Evolutionary conservation across 2,797 vertebrate species (phyloP), one percentile per base, ranked within the genome.

Genomic region (Artibeus lituratus): DNA sequence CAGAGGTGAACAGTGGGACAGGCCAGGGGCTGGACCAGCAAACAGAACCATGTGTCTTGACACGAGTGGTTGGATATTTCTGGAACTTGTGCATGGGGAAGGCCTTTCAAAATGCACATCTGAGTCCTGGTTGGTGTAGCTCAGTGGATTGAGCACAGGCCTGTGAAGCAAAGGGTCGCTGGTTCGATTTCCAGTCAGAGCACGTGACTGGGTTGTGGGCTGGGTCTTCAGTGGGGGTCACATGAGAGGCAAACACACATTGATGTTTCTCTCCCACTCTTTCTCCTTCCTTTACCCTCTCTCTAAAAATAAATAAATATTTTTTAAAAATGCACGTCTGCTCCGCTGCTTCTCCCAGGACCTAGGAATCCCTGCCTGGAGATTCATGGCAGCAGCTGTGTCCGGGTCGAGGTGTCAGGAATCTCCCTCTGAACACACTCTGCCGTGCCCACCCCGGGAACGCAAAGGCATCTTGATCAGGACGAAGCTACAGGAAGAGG

Each of bases 401-500:
- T 85, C 73, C 32, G 32, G 0, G 0, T 4, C 16, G 10, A n/a
- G 15, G 65, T 51, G 3, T n/a, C 3, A 0, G 32, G 24, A 32
- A 32, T 32, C 22, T 86, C 51, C n/a, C 74, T 84, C 62, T 6
- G 35, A 49, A 51, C 15, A 10, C 1, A 11, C 6, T 10, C 8
- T 26, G 37, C 21, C 29, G 10, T 44, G 22, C 7, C 24, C 47
- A 53, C 15, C 0, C 67, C 3, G 39, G 42, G 67, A 65, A 32
- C 24, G 49, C 47, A 51, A 44, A 86, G 87, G 19, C 15, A 0
- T 32, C 12, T 65, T 35, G 24, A 35, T 49, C n/a, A 15, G n/a
- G 39, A 24, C 18, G 57, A 29, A 26, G n/a, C 59, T 65, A 8
- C 0, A 6, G 53, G 16, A 19, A n/a, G 15, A 42, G 55, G 15